Evolutionary conservation across 2,888 invertebrate genomes (phyloP).

Genomic region (Drosophila mimetica): DNA sequence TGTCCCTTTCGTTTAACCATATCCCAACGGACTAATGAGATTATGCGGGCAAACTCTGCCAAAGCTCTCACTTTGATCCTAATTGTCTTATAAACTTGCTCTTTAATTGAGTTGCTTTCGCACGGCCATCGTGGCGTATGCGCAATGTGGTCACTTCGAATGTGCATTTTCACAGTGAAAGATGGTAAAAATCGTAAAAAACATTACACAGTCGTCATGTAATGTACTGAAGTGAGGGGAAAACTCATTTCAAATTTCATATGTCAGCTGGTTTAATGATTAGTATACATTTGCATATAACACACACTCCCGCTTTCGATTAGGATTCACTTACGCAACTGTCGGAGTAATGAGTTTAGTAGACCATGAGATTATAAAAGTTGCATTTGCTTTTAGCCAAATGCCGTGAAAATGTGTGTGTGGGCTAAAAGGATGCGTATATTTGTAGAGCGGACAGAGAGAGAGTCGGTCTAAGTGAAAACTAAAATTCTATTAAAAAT

Average conservation of each 20-base stretch:
- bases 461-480: conserved; percentile 30
- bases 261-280: conserved; percentile 73
- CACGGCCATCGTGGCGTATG: conserved; percentile 39
- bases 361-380: conserved; percentile 44
- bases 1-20: conserved; percentile 4
- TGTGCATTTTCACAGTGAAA: conserved; percentile 81
- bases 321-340: conserved; percentile 48
- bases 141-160: conserved; percentile 72
- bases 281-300: conserved; percentile 55
- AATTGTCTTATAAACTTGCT: conserved; percentile 2
- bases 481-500: conserved; percentile 29
- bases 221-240: conserved; percentile 25
- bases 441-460: conserved; percentile 35
- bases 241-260: conserved; percentile 80
- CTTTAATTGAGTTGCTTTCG: conserved; percentile 13
- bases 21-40: conserved; percentile 8
- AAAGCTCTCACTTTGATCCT: conserved; percentile 17
- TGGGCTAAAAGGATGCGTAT: background rate
- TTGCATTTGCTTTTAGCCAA: conserved; percentile 33
- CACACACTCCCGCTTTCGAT: background rate
- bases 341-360: conserved; percentile 18
- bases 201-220: conserved; percentile 7
- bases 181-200: conserved; percentile 83
- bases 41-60: conserved; percentile 4
- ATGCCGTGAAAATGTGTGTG: conserved; percentile 23